Evolutionary conservation across 2,888 invertebrate species (phyloP), one percentile per base, ranked within the genome.

Genomic region (Napeogenes sylphis): DNA sequence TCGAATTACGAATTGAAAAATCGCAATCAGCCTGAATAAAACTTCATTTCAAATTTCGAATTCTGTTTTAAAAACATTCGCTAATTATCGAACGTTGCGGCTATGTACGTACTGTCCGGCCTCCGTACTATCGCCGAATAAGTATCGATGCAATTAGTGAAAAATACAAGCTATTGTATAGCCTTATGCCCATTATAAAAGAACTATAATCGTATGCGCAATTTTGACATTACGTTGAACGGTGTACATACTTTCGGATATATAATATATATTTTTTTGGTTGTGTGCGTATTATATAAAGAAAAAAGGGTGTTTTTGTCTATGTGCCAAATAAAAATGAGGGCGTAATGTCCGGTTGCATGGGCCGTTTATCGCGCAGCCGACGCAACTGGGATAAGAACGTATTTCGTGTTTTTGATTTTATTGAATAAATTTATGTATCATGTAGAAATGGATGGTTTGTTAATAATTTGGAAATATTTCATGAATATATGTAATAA

Each of bases 321-420:
- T 89, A 90, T 90, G 87, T 90, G 86, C 87, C 87, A 87, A 90
- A 89, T 89, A 90, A 90, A 90, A 90, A 90, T 89, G 90, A 89
- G 89, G 82, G 77, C 85, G 85, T 89, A 87, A 90, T 90, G 87
- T 88, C 87, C 90, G 83, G 83, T 80, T 77, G 84, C 78, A 80
- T 77, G 80, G 80, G 77, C 76, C 86, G 85, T 84, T 88, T 87
- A 89, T 88, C 87, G 86, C 70, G 72, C 67, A 70, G 63, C 63
- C 55, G 65, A 68, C 54, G 71, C 77, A 79, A 69, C 57, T 56
- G 69, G 61, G 70, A 75, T 78, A 86, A 83, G 63, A 60, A 57
- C 35, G 45, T 38, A 56, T 64, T 67, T 61, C 8, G 35, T 61
- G 57, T 71, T 74, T 72, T 70, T 66, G 32, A 56, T 67, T 70